Evolutionary conservation across 2,797 vertebrate species (phyloP).

Genomic region (Prunella strophiata): DNA sequence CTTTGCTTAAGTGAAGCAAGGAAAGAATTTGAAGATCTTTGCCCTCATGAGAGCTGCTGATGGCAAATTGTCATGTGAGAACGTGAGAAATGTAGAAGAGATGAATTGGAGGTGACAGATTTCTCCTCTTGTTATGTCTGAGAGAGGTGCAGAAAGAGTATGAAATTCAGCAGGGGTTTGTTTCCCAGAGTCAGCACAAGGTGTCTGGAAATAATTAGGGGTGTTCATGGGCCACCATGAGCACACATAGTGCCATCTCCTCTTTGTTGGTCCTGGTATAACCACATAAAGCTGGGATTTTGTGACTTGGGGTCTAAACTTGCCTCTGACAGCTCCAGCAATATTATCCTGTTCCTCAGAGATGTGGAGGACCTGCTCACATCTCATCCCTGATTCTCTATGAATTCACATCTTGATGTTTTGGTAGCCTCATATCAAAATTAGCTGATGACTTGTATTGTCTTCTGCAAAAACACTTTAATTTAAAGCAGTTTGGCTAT

Average conservation of each 20-base stretch:
- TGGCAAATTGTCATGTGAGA: background rate
- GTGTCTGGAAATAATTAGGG: background rate
- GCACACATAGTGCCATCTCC: accelerated
- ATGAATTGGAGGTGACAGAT: background rate
- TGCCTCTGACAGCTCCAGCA: background rate
- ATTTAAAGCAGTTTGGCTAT: background rate
- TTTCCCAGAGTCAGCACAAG: background rate
- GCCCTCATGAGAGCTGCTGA: background rate
- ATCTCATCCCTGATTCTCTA: background rate
- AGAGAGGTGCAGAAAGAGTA: background rate
- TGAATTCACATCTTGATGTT: background rate
- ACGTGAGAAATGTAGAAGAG: background rate
- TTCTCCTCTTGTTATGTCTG: background rate
- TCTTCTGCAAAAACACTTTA: background rate
- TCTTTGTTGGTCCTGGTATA: background rate
- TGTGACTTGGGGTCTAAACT: background rate
- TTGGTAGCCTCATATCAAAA: background rate
- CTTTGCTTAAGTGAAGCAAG: background rate
- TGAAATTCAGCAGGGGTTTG: background rate
- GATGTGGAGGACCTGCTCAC: background rate
- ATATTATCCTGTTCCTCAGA: background rate
- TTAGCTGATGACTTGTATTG: background rate
- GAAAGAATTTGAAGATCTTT: background rate
- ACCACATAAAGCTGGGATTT: background rate
- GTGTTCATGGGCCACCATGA: background rate